Conservation (phyloP, 2,113 vertebrate genomes). For the Hippocampus guttulatus region DNA sequence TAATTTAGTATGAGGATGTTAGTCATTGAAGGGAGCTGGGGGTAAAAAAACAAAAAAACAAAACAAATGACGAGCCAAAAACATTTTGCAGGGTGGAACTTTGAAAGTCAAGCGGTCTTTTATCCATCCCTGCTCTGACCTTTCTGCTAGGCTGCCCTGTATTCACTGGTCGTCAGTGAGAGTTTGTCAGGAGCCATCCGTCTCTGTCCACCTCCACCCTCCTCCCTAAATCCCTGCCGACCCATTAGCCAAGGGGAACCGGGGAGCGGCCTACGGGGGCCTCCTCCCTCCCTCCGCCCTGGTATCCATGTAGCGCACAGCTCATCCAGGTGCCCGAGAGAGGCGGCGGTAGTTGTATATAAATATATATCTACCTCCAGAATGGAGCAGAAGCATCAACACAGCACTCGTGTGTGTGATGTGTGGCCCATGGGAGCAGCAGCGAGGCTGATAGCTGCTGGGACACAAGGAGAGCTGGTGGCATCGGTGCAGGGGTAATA, state of each 20-base stretch:
- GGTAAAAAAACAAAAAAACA: conserved; percentile 19
- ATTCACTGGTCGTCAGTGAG: conserved; percentile 84
- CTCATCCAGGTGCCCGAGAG: conserved; percentile 85
- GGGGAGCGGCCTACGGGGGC: conserved; percentile 74
- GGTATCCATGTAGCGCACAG: conserved; percentile 74
- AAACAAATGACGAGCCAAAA: conserved; percentile 51
- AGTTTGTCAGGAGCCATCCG: conserved; percentile 82
- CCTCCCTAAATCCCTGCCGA: conserved; percentile 74
- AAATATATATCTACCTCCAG: conserved; percentile 38
- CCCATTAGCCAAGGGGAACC: conserved; percentile 84
- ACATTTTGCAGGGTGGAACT: conserved; percentile 73
- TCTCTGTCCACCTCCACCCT: conserved; percentile 81
- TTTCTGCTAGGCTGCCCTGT: conserved; percentile 86
- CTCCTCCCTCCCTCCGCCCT: conserved; percentile 30
- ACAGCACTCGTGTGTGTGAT: conserved; percentile 79
- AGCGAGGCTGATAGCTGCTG: conserved; percentile 75
- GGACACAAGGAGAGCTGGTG: conserved; percentile 53
- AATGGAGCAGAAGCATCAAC: conserved; percentile 75
- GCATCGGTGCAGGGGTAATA: conserved; percentile 46
- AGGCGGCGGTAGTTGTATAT: conserved; percentile 53
- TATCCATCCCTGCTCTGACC: conserved; percentile 79
- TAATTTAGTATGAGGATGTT: background rate
- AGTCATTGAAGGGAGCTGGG: conserved; percentile 21
- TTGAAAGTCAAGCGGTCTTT: conserved; percentile 89
- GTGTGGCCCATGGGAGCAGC: conserved; percentile 78